Evolutionary conservation across 2,797 vertebrate species (phyloP).

Genomic region (Lophius americanus): DNA sequence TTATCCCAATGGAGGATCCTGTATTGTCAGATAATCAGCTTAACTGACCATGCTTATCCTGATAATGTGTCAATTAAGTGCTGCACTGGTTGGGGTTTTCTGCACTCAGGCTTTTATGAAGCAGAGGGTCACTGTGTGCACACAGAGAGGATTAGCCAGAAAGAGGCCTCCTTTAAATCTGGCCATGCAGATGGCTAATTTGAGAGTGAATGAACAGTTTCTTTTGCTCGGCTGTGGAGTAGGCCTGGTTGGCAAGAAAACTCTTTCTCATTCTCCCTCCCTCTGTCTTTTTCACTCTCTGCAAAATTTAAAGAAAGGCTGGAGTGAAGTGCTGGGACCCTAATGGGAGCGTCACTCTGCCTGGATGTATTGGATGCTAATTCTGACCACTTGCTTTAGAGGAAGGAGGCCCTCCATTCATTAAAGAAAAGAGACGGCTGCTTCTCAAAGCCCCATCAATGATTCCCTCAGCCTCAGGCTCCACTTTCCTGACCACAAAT

Average conservation of each 20-base stretch:
- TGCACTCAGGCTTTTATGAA: conserved; percentile 35
- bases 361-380: conserved; percentile 32
- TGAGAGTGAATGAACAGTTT: conserved; percentile 72
- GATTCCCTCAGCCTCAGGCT: conserved; percentile 19
- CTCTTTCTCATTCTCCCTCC: conserved; percentile 43
- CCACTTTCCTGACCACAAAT: conserved; percentile 30
- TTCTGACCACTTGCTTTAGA: conserved; percentile 52
- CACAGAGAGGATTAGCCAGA: conserved; percentile 65
- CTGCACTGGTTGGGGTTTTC: conserved; percentile 47
- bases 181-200: conserved; percentile 66
- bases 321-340: conserved; percentile 55
- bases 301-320: conserved; percentile 51
- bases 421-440: conserved; percentile 42
- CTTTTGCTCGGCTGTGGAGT: conserved; percentile 46
- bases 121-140: conserved; percentile 59
- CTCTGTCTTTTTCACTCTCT: conserved; percentile 34
- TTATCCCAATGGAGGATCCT: conserved; percentile 25
- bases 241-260: conserved; percentile 45
- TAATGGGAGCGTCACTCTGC: conserved; percentile 56
- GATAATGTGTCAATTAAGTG: conserved; percentile 70
- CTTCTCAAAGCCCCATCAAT: conserved; percentile 32
- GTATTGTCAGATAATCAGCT: conserved; percentile 61
- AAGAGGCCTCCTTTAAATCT: conserved; percentile 64
- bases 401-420: conserved; percentile 56
- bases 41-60: conserved; percentile 50